Percentiles rank a stretch among this genome's conserved stretches.
Conservation (phyloP, 2,888 invertebrate species). For the Apotomis capreana region DNA sequence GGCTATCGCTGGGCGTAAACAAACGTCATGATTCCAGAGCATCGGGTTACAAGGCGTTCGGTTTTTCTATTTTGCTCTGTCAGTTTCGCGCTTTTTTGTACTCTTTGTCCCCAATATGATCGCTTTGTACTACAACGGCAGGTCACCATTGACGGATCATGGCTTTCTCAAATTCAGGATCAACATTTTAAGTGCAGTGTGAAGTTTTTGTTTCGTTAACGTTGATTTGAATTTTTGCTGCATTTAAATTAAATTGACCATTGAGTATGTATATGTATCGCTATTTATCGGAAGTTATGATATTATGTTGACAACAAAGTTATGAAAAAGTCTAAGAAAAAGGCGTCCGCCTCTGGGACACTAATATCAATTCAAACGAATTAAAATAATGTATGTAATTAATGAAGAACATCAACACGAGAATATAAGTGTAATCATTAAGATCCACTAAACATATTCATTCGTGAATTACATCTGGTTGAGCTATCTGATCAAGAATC, state of each 20-base stretch:
- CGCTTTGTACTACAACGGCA: constrained; percentile 13
- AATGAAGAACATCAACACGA: no score
- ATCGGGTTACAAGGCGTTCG: constrained; percentile 54
- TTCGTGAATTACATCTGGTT: neutral
- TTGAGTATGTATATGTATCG: no score
- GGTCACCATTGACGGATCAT: constrained; percentile 16
- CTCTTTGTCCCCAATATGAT: constrained; percentile 24
- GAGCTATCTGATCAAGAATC: constrained; percentile 10
- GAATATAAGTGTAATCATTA: neutral
- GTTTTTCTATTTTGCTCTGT: constrained; percentile 29
- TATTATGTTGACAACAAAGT: no score
- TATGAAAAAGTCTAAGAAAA: no score
- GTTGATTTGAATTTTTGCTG: neutral
- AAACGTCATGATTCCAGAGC: constrained; percentile 53
- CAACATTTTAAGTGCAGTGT: neutral
- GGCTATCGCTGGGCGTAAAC: constrained; percentile 47
- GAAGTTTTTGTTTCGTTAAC: neutral
- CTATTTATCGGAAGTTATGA: no score
- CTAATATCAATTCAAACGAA: no score
- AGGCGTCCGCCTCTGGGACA: no score
- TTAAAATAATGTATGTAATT: no score
- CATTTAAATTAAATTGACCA: no score
- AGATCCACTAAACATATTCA: neutral
- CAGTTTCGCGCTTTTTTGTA: constrained; percentile 26
- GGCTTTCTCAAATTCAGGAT: constrained; percentile 18